Percentiles rank a stretch among this genome's conserved stretches.
Conservation (phyloP, 2,888 invertebrate genomes). For the Coleophora deauratella region DNA sequence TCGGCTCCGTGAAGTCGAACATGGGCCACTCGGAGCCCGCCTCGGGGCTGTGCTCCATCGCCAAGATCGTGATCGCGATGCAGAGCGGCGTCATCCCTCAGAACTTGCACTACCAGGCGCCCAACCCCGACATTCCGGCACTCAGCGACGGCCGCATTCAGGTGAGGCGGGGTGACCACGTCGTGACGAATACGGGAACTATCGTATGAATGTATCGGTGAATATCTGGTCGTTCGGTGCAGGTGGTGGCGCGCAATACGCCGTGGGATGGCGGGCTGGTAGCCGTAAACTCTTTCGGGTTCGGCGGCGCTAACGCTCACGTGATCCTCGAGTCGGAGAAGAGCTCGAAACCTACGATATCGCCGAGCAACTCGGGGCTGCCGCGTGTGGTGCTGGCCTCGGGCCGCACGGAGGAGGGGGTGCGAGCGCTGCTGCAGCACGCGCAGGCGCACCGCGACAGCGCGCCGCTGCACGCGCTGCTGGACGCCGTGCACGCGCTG, state of each 20-base stretch:
- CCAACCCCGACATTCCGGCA: conserved; percentile 95
- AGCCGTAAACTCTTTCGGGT: conserved; percentile 97
- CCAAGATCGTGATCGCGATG: conserved; percentile 93
- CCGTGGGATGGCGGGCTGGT: conserved; percentile 94
- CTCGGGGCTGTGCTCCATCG: conserved; percentile 91
- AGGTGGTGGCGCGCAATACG: conserved; percentile 87
- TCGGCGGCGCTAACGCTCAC: conserved; percentile 98
- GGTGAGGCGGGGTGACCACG: conserved; percentile 42
- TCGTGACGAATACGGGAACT: too few relatives aligned
- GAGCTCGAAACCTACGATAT: conserved; percentile 61
- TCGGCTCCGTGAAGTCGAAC: conserved; percentile 98
- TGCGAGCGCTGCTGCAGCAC: conserved; percentile 77
- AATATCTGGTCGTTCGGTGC: conserved; percentile 6
- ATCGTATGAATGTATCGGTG: too few relatives aligned
- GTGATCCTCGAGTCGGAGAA: conserved; percentile 87
- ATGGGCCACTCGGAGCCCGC: conserved; percentile 99
- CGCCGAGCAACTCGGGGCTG: too few relatives aligned
- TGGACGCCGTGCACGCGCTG: conserved; percentile 82
- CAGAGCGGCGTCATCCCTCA: conserved; percentile 90
- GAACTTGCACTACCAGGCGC: conserved; percentile 90
- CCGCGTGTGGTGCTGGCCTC: conserved; percentile 80
- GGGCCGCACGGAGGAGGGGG: conserved; percentile 89
- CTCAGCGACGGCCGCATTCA: conserved; percentile 91
- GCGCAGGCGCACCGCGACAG: conserved; percentile 76
- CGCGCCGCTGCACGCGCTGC: conserved; percentile 82